These are phyloP conservation scores for Sipha maydis DNA, from an alignment of 2,888 invertebrate species.

Conservation along the genomic window DNA sequence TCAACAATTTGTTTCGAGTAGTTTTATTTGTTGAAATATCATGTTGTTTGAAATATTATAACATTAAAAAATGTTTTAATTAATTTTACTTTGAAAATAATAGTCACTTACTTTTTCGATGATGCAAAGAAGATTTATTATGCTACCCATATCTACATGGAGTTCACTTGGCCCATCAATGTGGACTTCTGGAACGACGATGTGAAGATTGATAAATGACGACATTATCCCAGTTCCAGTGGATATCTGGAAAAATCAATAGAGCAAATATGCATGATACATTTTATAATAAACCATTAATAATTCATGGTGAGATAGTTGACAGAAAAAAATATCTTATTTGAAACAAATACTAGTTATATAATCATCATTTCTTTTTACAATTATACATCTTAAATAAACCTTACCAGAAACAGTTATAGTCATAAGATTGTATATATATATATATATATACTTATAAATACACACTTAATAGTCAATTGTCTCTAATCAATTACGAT, in stretches of 20 bases:
- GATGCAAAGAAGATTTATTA: slow-evolving; percentile 89
- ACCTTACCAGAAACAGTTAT: no score
- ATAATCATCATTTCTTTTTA: no score
- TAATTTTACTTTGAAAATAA: no score
- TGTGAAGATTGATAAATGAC: slow-evolving; percentile 87
- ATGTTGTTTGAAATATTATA: no score
- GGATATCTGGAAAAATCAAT: slow-evolving; percentile 76
- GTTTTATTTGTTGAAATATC: background rate
- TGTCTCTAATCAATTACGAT: no score
- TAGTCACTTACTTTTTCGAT: slow-evolving; percentile 81
- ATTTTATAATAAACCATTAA: background rate
- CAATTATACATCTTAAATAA: no score
- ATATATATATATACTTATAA: no score
- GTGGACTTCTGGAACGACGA: slow-evolving; percentile 89
- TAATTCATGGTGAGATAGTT: no score
- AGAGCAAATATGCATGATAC: background rate
- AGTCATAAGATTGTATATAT: no score
- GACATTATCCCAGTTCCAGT: slow-evolving; percentile 84
- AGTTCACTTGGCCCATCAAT: slow-evolving; percentile 86
- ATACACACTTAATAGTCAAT: no score
- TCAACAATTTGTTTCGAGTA: background rate
- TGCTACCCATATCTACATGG: slow-evolving; percentile 89
- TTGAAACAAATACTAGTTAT: background rate
- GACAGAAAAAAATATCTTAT: no score
- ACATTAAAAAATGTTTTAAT: no score